A percentile compares a stretch with the other conserved stretches of the same genome.
phyloP scores from a whole-genome alignment of 2,888 invertebrate genomes.

The Hirtodrosophila trivittata region DNA sequence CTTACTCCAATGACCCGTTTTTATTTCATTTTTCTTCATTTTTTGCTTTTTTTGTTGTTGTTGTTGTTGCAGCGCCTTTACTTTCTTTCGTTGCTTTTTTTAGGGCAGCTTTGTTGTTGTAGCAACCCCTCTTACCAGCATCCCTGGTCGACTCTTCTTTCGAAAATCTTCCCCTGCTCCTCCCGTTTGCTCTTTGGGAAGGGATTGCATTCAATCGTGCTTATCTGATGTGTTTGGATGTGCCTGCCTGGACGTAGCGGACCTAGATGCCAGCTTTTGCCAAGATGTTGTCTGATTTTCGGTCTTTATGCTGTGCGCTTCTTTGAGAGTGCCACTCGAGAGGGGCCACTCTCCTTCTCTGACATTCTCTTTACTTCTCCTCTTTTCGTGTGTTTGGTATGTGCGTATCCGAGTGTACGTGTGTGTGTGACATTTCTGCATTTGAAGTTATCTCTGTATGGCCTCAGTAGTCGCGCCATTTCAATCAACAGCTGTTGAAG shows the following conservation, averaged over 20 bases:
- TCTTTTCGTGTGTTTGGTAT: neutral
- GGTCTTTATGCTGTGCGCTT: conserved; percentile 68
- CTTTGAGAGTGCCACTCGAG: conserved; percentile 55
- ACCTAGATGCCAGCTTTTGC: conserved; percentile 35
- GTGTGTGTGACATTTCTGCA: conserved; percentile 40
- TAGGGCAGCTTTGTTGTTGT: conserved; percentile 59
- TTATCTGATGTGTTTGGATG: conserved; percentile 66
- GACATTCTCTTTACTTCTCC: neutral
- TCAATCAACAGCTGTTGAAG: conserved; percentile 74
- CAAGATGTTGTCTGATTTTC: conserved; percentile 78
- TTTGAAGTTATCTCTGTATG: conserved; percentile 48
- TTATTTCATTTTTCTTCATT: conserved; percentile 65
- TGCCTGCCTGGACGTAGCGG: conserved; percentile 41
- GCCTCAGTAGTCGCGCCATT: conserved; percentile 33
- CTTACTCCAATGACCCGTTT: conserved; percentile 79
- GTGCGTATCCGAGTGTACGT: neutral
- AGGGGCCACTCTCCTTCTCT: neutral
- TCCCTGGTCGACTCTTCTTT: too few species aligned
- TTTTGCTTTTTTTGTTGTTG: conserved; percentile 33
- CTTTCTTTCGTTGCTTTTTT: conserved; percentile 43
- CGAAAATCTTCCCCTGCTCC: neutral
- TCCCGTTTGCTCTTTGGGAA: conserved; percentile 6
- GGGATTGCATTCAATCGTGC: conserved; percentile 71
- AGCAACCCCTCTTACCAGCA: conserved; percentile 2
- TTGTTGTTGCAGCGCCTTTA: conserved; percentile 41